Evolutionary conservation across 2,888 invertebrate species (phyloP).

Genomic region (Mesorhabditis spiculigera): DNA sequence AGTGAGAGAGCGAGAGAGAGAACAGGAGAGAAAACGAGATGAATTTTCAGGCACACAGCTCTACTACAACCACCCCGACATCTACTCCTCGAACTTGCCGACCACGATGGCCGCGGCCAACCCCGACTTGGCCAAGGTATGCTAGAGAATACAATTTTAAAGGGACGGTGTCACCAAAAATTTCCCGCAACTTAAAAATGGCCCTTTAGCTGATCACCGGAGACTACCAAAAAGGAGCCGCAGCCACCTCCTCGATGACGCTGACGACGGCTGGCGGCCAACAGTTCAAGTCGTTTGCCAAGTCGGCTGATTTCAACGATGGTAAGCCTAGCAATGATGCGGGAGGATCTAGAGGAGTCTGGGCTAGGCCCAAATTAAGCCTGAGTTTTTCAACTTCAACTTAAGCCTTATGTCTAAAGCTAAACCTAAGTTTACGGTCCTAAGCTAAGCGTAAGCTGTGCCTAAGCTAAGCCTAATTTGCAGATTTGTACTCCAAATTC

Average conservation of each 20-base stretch:
- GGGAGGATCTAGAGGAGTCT: no score
- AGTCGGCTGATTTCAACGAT: conserved; percentile 74
- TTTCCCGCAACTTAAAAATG: not conserved
- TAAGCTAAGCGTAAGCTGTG: no score
- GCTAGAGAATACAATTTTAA: not conserved
- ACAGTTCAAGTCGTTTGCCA: conserved; percentile 78
- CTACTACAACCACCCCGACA: conserved; percentile 76
- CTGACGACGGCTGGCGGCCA: conserved; percentile 65
- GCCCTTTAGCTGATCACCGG: conserved; percentile 32
- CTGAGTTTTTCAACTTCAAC: no score
- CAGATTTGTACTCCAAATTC: conserved; percentile 76
- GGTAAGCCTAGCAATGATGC: no score
- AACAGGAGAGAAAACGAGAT: not conserved
- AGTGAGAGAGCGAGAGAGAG: not conserved
- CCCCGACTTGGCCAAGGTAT: conserved; percentile 63
- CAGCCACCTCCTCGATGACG: conserved; percentile 23
- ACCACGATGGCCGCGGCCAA: conserved; percentile 64
- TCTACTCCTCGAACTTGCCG: conserved; percentile 72
- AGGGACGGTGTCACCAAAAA: not conserved
- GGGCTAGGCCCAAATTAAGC: no score
- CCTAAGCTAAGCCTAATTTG: not conserved
- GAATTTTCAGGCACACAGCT: conserved; percentile 67
- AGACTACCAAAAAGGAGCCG: conserved; percentile 30
- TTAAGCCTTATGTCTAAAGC: no score
- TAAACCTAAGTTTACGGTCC: no score